Evolutionary conservation across 2,113 vertebrate genomes (phyloP).

Genomic region (Zapus hudsonius): DNA sequence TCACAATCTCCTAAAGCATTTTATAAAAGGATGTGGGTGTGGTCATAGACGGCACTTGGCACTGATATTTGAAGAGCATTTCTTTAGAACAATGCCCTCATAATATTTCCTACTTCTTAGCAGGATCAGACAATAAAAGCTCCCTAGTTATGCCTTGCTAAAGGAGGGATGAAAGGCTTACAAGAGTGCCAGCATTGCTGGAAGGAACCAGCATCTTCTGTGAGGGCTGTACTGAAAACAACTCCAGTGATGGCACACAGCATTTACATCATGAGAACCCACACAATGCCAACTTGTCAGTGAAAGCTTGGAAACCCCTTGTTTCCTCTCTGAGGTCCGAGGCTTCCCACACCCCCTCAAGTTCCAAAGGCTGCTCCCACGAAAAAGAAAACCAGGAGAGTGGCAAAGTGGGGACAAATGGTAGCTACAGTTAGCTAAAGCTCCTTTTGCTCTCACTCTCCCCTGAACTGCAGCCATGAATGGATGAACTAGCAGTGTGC

Average conservation of each 20-base stretch:
- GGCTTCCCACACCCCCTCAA: neutral
- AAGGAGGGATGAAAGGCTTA: slow-evolving; percentile 66
- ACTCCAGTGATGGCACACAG: slow-evolving; percentile 23
- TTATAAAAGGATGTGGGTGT: slow-evolving; percentile 25
- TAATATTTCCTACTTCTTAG: slow-evolving; percentile 64
- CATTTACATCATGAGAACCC: slow-evolving; percentile 57
- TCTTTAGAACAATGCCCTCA: slow-evolving; percentile 58
- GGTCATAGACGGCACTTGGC: slow-evolving; percentile 23
- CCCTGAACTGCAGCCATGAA: neutral
- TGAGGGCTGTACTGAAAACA: slow-evolving; percentile 51
- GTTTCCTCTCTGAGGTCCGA: slow-evolving; percentile 17
- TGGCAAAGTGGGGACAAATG: fast-evolving
- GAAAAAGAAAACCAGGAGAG: neutral
- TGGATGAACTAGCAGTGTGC: neutral
- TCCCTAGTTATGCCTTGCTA: slow-evolving; percentile 36
- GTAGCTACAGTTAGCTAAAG: too few species aligned
- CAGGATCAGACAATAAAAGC: slow-evolving; percentile 50
- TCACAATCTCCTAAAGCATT: neutral
- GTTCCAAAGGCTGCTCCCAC: neutral
- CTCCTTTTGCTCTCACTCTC: neutral
- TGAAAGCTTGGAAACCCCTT: slow-evolving; percentile 52
- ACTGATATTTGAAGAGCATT: neutral
- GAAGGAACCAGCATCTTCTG: slow-evolving; percentile 55
- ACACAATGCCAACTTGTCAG: slow-evolving; percentile 53
- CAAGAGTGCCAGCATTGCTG: slow-evolving; percentile 44